Base-by-base conservation (phyloP, 2,888 invertebrate species). In the Fragum whitleyi region DNA sequence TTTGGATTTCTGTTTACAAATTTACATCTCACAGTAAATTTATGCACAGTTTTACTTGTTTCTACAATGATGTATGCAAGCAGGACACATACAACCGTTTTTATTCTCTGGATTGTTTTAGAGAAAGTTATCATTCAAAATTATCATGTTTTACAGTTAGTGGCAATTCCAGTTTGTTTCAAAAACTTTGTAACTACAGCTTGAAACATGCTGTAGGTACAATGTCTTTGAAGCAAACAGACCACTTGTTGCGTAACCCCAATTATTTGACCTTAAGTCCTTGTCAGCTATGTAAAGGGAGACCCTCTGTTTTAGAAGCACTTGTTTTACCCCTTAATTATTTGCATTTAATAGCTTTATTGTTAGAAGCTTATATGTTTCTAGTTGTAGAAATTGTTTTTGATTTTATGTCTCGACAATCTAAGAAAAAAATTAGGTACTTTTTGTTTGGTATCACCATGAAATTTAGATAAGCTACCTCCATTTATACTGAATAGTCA, bases 401-500 rank as follows among this genome's bases (percentile, higher is more conserved):
- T 83, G 29, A 87, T 26, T 91, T 90, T 90, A 86, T 82, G 69
- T 90, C 90, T 28, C 68, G 74, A 11, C 89, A 89, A 79, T 86
- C 85, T 69, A 85, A 88, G 62, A 85, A 87, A 76, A 91, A 91
- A 79, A 84, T 81, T 57, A 83, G 86, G 55, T 85, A 86, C 73
- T 78, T 82, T 21, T 85, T 79, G 51, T 73, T 74, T 65, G 65
- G 79, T 36, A 80, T 83, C 73, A 76, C 86, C 19, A 75, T 72
- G 42, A 88, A 87, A 74, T 81, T 79, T 59, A 86, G 88, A 86
- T 88, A 88, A 88, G 59, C 77, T 21, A 73, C 16, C 75, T 55
- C 68, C 32, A 23, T 29, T 21, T 3, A 16, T 9, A 19, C n/a
- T n/a, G 2, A 14, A 47, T 47, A 47, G 47, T 9, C 47, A 47